phyloP scores from a whole-genome alignment of 1,140 invertebrate species.

The Babylonia areolata region DNA sequence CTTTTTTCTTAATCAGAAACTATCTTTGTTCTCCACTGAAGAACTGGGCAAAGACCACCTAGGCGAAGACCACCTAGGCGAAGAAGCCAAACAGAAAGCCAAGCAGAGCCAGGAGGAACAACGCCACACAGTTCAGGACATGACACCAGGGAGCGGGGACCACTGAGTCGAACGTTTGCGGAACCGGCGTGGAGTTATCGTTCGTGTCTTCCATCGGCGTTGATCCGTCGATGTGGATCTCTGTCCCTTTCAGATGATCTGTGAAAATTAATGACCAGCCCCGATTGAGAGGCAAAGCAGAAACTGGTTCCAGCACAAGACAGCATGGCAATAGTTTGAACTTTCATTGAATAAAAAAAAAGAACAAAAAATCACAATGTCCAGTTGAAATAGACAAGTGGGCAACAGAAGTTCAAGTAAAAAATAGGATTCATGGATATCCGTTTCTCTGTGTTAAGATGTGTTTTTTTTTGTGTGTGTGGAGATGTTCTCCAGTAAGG shows the following conservation, averaged over 20 bases:
- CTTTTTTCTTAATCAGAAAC: neutral
- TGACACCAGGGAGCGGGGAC: constrained; percentile 14
- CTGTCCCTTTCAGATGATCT: neutral
- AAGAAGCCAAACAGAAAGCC: constrained; percentile 21
- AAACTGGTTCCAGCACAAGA: no score
- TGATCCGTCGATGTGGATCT: neutral
- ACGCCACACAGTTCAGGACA: neutral
- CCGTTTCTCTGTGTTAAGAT: no score
- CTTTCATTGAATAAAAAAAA: no score
- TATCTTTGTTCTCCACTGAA: neutral
- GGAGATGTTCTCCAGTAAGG: no score
- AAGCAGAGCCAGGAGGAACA: neutral
- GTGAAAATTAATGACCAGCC: no score
- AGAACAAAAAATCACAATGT: no score
- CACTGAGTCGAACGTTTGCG: neutral
- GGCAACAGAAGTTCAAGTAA: no score
- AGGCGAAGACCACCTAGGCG: constrained; percentile 23
- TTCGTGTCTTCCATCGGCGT: neutral
- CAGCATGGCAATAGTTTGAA: no score
- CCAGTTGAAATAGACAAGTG: no score
- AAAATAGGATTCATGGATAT: no score
- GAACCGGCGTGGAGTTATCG: neutral
- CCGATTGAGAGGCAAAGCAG: no score
- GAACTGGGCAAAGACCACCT: neutral
- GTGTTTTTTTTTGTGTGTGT: no score